Conservation (phyloP, 2,113 vertebrate species). For the Labeo rohita region DNA sequence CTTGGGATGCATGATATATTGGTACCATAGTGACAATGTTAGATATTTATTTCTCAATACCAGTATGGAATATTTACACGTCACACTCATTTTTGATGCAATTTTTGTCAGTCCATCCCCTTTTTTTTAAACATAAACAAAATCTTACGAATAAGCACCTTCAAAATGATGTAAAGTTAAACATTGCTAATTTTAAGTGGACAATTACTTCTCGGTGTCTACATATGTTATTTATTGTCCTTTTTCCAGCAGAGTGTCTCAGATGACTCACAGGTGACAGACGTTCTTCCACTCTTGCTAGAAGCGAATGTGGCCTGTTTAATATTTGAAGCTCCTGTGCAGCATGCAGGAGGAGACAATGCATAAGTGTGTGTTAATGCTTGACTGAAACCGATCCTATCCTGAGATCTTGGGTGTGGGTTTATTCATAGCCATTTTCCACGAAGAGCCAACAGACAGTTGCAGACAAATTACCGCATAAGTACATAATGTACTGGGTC, state of each 20-base stretch:
- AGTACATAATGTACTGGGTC: neutral
- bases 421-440: constrained; percentile 17
- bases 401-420: constrained; percentile 41
- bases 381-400: constrained; percentile 59
- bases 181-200: neutral
- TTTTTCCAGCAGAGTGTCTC: constrained; percentile 15
- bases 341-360: constrained; percentile 31
- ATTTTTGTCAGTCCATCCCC: neutral
- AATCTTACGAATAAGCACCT: neutral
- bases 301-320: constrained; percentile 31
- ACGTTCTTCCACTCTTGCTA: constrained; percentile 25
- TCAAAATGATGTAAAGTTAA: neutral
- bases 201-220: neutral
- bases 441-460: neutral
- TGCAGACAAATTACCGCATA: neutral
- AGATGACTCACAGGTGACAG: neutral
- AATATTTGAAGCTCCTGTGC: constrained; percentile 66
- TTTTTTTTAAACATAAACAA: neutral
- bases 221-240: neutral
- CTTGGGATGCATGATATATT: neutral
- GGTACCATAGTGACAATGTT: neutral
- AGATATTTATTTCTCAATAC: neutral
- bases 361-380: constrained; percentile 56
- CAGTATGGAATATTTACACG: neutral
- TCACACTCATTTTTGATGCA: neutral